Conservation (phyloP, 2,797 vertebrate species). For the Sebastes kiyomatsui region DNA sequence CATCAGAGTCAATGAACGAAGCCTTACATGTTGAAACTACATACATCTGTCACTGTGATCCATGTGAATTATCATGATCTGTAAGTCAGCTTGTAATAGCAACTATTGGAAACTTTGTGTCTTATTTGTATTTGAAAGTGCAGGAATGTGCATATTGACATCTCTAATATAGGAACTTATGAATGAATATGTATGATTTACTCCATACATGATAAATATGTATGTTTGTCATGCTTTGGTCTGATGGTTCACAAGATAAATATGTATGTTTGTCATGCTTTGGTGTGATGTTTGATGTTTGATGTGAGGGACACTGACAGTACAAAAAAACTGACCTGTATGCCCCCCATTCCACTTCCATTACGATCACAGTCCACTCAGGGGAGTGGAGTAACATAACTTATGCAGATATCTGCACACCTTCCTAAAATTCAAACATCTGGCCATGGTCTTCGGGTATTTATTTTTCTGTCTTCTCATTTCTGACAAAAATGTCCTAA, state of each 20-base stretch:
- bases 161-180: conserved; percentile 11
- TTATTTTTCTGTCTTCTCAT: not conserved
- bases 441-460: not conserved
- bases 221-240: conserved; percentile 29
- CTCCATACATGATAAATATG: conserved; percentile 41
- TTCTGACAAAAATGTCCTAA: not conserved
- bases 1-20: not conserved
- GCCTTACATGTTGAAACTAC: not conserved
- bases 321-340: not conserved
- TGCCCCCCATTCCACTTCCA: not conserved
- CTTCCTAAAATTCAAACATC: conserved; percentile 11
- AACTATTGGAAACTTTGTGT: conserved; percentile 22
- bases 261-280: conserved; percentile 41
- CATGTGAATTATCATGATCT: not conserved
- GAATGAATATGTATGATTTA: conserved; percentile 61
- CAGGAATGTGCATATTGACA: conserved; percentile 33
- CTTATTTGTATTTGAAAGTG: conserved; percentile 44
- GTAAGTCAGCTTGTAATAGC: conserved; percentile 15
- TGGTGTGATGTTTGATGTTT: conserved; percentile 1
- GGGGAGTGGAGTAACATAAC: not conserved
- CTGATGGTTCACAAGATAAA: conserved; percentile 21
- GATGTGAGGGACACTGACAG: conserved; percentile 14
- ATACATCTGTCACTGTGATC: not conserved
- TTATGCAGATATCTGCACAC: not conserved
- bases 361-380: not conserved